Evolutionary conservation across 2,797 vertebrate genomes (phyloP), one percentile per base, ranked within the genome.

Genomic region (Pipistrellus nathusii): DNA sequence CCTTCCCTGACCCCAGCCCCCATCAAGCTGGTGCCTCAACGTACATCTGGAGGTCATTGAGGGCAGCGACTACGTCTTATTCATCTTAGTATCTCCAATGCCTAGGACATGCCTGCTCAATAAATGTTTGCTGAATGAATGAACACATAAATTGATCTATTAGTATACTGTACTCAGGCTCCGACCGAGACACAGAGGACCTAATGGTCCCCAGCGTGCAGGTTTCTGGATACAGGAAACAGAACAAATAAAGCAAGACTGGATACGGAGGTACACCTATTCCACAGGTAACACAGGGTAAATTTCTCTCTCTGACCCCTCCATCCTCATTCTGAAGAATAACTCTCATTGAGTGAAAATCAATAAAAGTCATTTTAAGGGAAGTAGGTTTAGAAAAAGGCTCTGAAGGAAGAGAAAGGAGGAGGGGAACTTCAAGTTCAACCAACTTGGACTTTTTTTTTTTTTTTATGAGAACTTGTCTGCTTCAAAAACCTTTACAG

Each of bases 121-220:
- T 97, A 97, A 97, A 97, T 97, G 97, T 97, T 97, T 97, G 97
- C 97, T 97, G 97, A 97, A 97, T 97, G 97, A 97, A 97, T 97
- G 97, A 96, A 97, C 97, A 97, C 96, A 96, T 97, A 96, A 95
- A 97, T 97, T 97, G 97, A 97, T 97, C 95, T 95, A 97, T 97
- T 97, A 96, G 96, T 96, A 95, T 96, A 97, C 96, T 97, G 96
- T 96, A 88, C 96, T 95, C 95, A 94, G 94, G 95, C 90, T 97
- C 93, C 8, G 78, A 97, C 90, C 82, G 92, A 94, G 94, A 97
- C 95, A 88, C 94, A 96, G 96, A 95, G 93, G 97, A 96, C 95
- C 94, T 95, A 68, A 85, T 82, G 87, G 93, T 97, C 94, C 95
- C 93, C 55, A 44, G 78, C 15, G 95, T 93, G 92, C 80, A 55